Evolutionary conservation across 2,888 invertebrate species (phyloP), one percentile per base, ranked within the genome.

Genomic region (Caenorhabditis parvicauda): DNA sequence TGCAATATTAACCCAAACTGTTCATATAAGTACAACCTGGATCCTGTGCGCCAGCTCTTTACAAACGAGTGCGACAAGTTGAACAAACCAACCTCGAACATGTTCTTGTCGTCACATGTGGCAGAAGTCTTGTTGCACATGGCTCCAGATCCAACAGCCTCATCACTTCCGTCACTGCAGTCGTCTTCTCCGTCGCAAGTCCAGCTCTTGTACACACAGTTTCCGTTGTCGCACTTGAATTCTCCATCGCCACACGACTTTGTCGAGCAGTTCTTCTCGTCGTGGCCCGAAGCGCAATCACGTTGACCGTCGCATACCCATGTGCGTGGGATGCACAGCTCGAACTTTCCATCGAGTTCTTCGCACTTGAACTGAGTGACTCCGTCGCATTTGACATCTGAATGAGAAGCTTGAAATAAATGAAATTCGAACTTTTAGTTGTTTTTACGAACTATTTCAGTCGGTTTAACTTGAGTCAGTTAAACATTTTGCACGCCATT

Each of bases 231-330:
- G 45, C 75, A 76, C 24, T 59, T 54, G 60, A 75, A 75, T 50
- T 74, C 72, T 28, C 45, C 55, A 6, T 60, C 63, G 32, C 51
- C 56, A 42, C 72, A 71, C 29, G 47, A 48, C 28, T 65, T 63
- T 14, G 51, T 46, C 12, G 50, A 51, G 54, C 77, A 78, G 21
- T 69, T 45, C 48, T 56, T 47, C 54, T 77, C 79, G 57, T 79
- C 79, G 7, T 64, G 63, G 41, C 70, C 71, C 32, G 67, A 67
- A 24, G 72, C 61, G 48, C 79, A 79, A 42, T 79, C 79, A 14
- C 63, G 59, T 58, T 74, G 74, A 24, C 77, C 77, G 41, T 77
- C 77, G 38, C 77, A 77, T 0, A 67, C 59, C 79, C 79, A 79
- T 7, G 74, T 68, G 9, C 51, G 39, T 2, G 79, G 78, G 50